Evolutionary conservation across 2,888 invertebrate species (phyloP).

Genomic region (Dicranocentrus wangi): DNA sequence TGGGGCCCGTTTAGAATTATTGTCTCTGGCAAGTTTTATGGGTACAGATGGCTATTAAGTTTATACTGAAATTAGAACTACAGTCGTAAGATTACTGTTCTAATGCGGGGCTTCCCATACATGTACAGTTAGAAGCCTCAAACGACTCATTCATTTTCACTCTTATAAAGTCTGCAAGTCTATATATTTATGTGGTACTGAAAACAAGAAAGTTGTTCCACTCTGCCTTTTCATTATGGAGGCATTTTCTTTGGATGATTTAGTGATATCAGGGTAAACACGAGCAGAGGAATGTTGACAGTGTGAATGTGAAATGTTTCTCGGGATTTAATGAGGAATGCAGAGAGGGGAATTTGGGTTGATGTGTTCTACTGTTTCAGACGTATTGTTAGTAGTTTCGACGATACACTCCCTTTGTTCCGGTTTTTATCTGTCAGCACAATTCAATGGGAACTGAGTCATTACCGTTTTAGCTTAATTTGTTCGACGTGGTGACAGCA

Average conservation of each 20-base stretch:
- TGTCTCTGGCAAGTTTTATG: slow-evolving; percentile 21
- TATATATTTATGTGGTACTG: no score
- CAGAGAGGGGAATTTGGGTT: slow-evolving; percentile 43
- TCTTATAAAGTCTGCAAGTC: no score
- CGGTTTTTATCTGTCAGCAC: neutral
- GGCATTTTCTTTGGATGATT: slow-evolving; percentile 31
- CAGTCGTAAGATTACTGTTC: slow-evolving; percentile 12
- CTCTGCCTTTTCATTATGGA: neutral
- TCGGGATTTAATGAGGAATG: slow-evolving; percentile 42
- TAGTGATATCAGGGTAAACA: slow-evolving; percentile 48
- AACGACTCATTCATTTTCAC: neutral
- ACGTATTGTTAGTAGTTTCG: neutral
- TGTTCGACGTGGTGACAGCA: slow-evolving; percentile 10
- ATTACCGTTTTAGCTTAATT: neutral
- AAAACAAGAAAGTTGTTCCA: slow-evolving; percentile 38
- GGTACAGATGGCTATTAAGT: slow-evolving; percentile 35
- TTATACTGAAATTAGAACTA: slow-evolving; percentile 45
- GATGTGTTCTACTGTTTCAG: neutral
- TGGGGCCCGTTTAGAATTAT: neutral
- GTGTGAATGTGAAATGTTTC: slow-evolving; percentile 24
- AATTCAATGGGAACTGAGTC: neutral
- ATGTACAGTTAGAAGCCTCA: no score
- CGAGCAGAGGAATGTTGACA: slow-evolving; percentile 47
- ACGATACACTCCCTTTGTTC: neutral
- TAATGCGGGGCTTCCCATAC: no score